These are phyloP conservation scores for Rostratula benghalensis DNA, from an alignment of 2,113 vertebrate genomes.

Conservation along the genomic window DNA sequence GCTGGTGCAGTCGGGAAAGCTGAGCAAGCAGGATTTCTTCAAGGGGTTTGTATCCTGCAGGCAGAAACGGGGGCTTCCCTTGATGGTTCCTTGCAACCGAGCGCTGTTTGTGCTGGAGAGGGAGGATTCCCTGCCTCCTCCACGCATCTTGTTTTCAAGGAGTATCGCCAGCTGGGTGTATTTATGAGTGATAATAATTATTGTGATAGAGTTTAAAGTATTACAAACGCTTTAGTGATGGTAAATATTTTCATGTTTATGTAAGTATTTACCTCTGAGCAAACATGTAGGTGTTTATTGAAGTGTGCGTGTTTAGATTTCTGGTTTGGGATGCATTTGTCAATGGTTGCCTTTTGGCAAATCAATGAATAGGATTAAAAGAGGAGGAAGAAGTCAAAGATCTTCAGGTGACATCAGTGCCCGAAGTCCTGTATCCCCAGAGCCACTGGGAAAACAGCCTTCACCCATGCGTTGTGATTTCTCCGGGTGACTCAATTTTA, in stretches of 20 bases:
- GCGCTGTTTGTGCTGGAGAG: neutral
- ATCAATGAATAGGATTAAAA: neutral
- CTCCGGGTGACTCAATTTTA: neutral
- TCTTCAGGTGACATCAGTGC: rapidly evolving
- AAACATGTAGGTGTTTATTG: neutral
- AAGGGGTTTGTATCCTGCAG: constrained; percentile 83
- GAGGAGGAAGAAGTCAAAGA: neutral
- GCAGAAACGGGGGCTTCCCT: rapidly evolving
- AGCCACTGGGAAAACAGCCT: neutral
- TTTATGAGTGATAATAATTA: neutral
- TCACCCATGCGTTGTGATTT: rapidly evolving
- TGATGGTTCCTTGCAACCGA: neutral
- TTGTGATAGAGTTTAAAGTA: neutral
- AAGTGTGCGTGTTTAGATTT: neutral
- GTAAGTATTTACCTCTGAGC: neutral
- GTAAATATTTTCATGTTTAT: neutral
- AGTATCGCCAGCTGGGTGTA: neutral
- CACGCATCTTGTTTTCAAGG: neutral
- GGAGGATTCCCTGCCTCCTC: neutral
- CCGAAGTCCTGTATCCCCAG: neutral
- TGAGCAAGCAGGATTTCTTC: constrained; percentile 89
- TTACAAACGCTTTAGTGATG: neutral
- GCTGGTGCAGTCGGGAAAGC: constrained; percentile 84
- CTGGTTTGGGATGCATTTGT: neutral
- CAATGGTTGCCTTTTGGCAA: neutral